Evolutionary conservation across 2,113 vertebrate genomes (phyloP).

Genomic region (Asarcornis scutulata): DNA sequence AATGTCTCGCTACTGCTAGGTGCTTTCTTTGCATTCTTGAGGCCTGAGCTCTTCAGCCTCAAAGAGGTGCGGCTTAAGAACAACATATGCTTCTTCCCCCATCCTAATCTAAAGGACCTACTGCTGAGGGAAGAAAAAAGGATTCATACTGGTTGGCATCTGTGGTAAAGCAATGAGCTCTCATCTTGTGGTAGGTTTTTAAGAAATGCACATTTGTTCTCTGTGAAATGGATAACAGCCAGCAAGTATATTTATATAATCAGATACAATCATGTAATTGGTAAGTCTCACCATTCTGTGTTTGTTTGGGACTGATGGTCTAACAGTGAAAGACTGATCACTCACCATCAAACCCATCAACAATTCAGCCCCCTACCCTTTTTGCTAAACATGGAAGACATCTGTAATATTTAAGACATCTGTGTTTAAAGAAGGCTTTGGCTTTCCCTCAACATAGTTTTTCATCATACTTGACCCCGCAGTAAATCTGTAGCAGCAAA

Average conservation of each 20-base stretch:
- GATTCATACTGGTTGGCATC: not conserved
- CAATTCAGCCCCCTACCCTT: not conserved
- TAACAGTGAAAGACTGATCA: not conserved
- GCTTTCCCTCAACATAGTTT: slow-evolving; percentile 19
- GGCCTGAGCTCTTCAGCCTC: not conserved
- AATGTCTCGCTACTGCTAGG: not conserved
- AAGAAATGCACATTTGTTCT: not conserved
- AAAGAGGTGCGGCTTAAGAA: not conserved
- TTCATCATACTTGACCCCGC: slow-evolving; percentile 6
- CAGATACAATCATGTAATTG: not conserved
- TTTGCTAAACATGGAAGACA: not conserved
- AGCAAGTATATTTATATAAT: not conserved
- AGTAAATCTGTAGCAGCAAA: slow-evolving; percentile 16
- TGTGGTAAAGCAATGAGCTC: not conserved
- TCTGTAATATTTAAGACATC: slow-evolving; percentile 13
- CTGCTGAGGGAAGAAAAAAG: not conserved
- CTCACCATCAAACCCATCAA: not conserved
- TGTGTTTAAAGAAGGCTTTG: slow-evolving; percentile 43
- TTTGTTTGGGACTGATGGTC: not conserved
- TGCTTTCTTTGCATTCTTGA: not conserved
- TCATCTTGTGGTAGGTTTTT: not conserved
- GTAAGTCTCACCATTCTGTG: not conserved
- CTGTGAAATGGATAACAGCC: not conserved
- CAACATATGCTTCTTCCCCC: not conserved
- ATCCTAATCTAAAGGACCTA: not conserved